These are phyloP conservation scores for Labia minor DNA, from an alignment of 2,888 invertebrate species.

Conservation along the genomic window DNA sequence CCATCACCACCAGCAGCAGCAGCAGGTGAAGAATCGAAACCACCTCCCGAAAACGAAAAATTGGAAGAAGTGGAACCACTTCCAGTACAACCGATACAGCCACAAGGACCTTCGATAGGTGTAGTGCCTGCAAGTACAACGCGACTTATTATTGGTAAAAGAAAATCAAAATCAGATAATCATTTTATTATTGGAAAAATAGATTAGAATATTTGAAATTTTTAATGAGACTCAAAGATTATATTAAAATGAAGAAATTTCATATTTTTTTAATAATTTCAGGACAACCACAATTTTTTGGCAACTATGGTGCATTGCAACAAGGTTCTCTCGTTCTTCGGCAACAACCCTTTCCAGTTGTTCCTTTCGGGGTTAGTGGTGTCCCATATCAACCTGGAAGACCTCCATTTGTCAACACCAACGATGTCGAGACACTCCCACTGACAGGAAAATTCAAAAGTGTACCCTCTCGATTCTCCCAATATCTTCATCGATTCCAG, in stretches of 20 bases:
- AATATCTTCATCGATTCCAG: neutral
- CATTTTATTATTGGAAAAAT: too few relatives aligned
- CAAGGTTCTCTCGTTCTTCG: neutral
- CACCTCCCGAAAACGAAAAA: neutral
- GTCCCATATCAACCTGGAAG: neutral
- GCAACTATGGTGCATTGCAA: constrained; percentile 23
- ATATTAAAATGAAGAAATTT: too few relatives aligned
- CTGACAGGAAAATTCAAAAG: neutral
- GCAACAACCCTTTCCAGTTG: neutral
- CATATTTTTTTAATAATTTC: too few relatives aligned
- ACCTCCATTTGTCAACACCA: neutral
- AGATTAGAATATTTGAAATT: too few relatives aligned
- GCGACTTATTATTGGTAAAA: too few relatives aligned
- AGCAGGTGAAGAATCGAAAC: neutral
- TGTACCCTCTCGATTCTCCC: neutral
- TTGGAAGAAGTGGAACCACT: neutral
- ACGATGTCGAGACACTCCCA: neutral
- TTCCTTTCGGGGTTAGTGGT: neutral
- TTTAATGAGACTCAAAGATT: too few relatives aligned
- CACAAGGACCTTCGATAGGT: neutral
- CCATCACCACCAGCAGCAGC: too few relatives aligned
- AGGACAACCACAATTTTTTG: constrained; percentile 40
- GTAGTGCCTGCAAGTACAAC: neutral
- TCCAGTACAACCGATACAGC: neutral
- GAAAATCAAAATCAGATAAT: too few relatives aligned